Evolutionary conservation across 2,888 invertebrate species (phyloP).

Genomic region (Asteroscopus sphinx): DNA sequence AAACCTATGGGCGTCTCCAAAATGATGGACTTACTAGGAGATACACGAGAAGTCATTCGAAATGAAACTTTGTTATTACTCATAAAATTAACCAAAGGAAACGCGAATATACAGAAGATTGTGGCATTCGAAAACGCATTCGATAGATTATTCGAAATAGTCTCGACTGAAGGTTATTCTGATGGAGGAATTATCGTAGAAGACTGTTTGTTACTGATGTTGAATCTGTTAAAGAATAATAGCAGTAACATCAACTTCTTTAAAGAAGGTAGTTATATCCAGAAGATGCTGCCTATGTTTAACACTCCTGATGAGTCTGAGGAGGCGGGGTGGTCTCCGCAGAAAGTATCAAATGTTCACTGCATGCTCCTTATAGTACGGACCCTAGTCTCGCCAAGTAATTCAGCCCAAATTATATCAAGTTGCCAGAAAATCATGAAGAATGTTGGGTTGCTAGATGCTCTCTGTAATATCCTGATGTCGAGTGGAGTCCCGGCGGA

Average conservation of each 20-base stretch:
- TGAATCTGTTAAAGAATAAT: slow-evolving; percentile 98
- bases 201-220: slow-evolving; percentile 97
- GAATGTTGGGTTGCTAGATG: slow-evolving; percentile 91
- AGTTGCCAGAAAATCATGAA: slow-evolving; percentile 97
- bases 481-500: slow-evolving; percentile 99
- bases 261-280: slow-evolving; percentile 99
- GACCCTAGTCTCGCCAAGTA: slow-evolving; percentile 97
- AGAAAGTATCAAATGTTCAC: slow-evolving; percentile 98
- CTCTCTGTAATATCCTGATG: slow-evolving; percentile 97
- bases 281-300: slow-evolving; percentile 97
- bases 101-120: slow-evolving; percentile 99
- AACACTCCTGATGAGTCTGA: slow-evolving; percentile 92
- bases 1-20: slow-evolving; percentile 99
- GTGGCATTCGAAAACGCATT: slow-evolving; percentile 99
- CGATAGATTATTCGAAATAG: slow-evolving; percentile 97
- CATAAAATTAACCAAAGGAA: slow-evolving; percentile 96
- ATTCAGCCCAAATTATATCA: slow-evolving; percentile 94
- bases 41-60: slow-evolving; percentile 98
- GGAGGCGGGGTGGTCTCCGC: slow-evolving; percentile 96
- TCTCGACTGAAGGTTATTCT: slow-evolving; percentile 96
- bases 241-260: slow-evolving; percentile 99
- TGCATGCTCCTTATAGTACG: slow-evolving; percentile 97
- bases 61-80: slow-evolving; percentile 98
- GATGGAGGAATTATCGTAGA: slow-evolving; percentile 99
- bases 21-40: slow-evolving; percentile 98